Conservation (phyloP, 2,888 invertebrate species). For the Parapristionchus giblindavisi region DNA sequence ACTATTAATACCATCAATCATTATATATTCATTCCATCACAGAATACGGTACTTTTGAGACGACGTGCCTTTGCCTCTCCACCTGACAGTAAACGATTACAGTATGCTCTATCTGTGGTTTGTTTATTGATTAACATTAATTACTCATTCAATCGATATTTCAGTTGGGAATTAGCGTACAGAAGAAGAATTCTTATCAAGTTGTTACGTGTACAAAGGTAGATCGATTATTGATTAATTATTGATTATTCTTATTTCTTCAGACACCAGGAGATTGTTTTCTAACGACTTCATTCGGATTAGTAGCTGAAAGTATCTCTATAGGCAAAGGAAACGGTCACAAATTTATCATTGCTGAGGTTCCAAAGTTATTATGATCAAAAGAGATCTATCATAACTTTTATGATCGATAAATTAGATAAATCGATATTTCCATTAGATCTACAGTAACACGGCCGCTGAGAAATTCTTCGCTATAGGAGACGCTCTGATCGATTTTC, state of each 20-base stretch:
- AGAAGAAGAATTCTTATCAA: conserved; percentile 18
- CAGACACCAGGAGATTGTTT: conserved; percentile 22
- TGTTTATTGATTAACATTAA: neutral
- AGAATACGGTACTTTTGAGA: neutral
- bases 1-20: neutral
- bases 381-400: too few relatives aligned
- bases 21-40: neutral
- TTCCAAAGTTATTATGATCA: conserved; percentile 9
- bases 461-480: conserved; percentile 22
- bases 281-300: conserved; percentile 27
- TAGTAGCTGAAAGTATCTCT: conserved; percentile 4
- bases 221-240: neutral
- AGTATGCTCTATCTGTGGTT: conserved; percentile 9
- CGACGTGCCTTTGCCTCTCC: conserved; percentile 11
- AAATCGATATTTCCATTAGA: neutral
- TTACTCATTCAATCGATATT: neutral
- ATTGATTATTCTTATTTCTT: neutral
- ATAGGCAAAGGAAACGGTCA: neutral
- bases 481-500: conserved; percentile 21
- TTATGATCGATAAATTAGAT: neutral
- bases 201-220: conserved; percentile 24
- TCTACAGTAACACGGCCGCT: conserved; percentile 14
- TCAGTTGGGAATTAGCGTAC: neutral
- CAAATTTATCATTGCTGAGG: conserved; percentile 20
- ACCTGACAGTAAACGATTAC: neutral